Evolutionary conservation across 2,888 invertebrate genomes (phyloP), one percentile per base, ranked within the genome.

Genomic region (Dicroscelio sp.): DNA sequence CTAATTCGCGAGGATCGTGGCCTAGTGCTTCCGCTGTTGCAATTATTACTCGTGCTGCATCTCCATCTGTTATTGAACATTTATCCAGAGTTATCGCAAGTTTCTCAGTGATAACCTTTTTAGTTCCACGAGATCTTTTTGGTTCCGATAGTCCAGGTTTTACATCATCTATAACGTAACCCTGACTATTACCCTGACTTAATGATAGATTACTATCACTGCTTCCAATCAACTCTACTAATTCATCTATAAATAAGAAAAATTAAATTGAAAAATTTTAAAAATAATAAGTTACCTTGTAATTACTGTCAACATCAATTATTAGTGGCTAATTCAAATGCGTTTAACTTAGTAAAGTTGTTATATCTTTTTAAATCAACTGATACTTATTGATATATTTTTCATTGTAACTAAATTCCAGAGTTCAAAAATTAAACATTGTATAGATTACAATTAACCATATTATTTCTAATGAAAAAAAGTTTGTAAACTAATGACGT

Each of bases 71-170:
- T 48, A 93, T 67, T 85, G 76, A 80, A 65, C 86, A 93, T 85
- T 91, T 92, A 60, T 94, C 92, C n/a, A 93, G 78, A 43, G 86
- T 83, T 30, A 89, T 88, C 48, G 84, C 85, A 20, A 93, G 60
- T 92, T 90, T 93, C 71, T 89, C 86, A 63, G 86, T 90, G 12
- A 92, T 82, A 52, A 94, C 58, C 38, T 91, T 83, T 20, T 84
- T n/a, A 1, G 38, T 86, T 27, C 86, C 86, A n/a, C 90, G 88
- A 27, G 67, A 55, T 83, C 85, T 89, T 71, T 90, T 91, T 5
- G 48, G 23, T 38, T 48, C 43, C 2, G 84, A 75, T 58, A 35
- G 75, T 35, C 58, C 58, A 58, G 58, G 58, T 33, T 75, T n/a
- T n/a, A n/a, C n/a, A n/a, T n/a, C n/a, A n/a, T n/a, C n/a, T n/a